These are phyloP conservation scores for Gymnopithys bicolor DNA, from an alignment of 2,797 vertebrate species.

Conservation along the genomic window DNA sequence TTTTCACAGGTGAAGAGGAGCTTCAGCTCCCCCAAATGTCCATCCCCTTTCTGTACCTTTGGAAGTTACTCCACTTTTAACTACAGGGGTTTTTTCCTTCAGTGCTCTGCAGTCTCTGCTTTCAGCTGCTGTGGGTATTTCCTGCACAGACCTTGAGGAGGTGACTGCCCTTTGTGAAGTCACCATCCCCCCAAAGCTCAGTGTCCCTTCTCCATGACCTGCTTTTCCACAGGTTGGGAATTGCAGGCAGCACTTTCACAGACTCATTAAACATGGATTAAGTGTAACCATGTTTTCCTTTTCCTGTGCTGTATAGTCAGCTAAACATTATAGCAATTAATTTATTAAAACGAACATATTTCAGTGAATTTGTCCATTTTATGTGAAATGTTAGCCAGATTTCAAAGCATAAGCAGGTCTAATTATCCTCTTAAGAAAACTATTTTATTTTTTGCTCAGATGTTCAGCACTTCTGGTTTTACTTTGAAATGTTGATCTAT, in stretches of 20 bases:
- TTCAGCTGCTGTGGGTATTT: slow-evolving; percentile 29
- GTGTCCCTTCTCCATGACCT: slow-evolving; percentile 66
- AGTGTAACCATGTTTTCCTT: slow-evolving; percentile 77
- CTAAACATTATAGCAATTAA: slow-evolving; percentile 62
- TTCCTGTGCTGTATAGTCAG: slow-evolving; percentile 27
- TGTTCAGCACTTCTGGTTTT: slow-evolving; percentile 69
- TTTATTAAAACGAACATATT: slow-evolving; percentile 62
- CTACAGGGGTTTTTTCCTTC: too few relatives aligned
- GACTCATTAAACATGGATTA: slow-evolving; percentile 76
- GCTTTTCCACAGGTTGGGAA: slow-evolving; percentile 62
- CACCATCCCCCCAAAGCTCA: slow-evolving; percentile 61
- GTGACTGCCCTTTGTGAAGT: slow-evolving; percentile 58
- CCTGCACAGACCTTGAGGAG: slow-evolving; percentile 33
- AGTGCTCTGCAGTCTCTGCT: background rate
- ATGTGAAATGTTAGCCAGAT: slow-evolving; percentile 47
- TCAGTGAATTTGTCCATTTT: slow-evolving; percentile 48
- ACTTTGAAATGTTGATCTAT: slow-evolving; percentile 74
- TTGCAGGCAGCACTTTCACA: slow-evolving; percentile 65
- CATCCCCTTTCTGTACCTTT: background rate
- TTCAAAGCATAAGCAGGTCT: slow-evolving; percentile 62
- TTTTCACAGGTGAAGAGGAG: background rate
- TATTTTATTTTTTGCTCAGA: slow-evolving; percentile 69
- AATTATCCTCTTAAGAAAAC: slow-evolving; percentile 68
- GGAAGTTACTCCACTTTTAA: background rate
- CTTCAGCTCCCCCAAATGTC: background rate